phyloP scores from a whole-genome alignment of 2,797 vertebrate species.

The Sparus aurata region DNA sequence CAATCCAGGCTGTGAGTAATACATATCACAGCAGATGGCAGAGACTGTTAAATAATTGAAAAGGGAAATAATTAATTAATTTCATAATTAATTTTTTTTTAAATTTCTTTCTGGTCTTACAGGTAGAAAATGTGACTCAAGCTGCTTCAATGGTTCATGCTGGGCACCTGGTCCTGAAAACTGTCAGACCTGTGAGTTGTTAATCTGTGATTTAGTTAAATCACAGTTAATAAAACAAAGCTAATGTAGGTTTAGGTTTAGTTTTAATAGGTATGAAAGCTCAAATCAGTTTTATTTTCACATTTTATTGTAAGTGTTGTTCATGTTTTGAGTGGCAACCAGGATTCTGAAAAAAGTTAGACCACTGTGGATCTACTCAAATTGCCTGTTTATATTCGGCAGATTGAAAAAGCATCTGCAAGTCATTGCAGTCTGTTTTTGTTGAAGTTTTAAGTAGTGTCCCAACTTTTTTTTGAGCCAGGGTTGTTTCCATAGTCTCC shows the following conservation, averaged over 20 bases:
- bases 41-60: background rate
- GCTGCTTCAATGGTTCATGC: conserved; percentile 92
- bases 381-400: too few relatives aligned
- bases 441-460: too few relatives aligned
- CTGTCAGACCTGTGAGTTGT: conserved; percentile 93
- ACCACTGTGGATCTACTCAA: too few relatives aligned
- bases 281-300: background rate
- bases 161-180: conserved; percentile 92
- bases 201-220: background rate
- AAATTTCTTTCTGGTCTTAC: conserved; percentile 23
- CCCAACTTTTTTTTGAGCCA: too few relatives aligned
- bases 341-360: too few relatives aligned
- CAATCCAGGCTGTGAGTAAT: conserved; percentile 85
- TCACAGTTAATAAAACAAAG: background rate
- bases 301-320: background rate
- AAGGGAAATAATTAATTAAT: background rate
- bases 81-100: too few relatives aligned
- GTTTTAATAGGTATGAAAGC: background rate
- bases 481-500: background rate
- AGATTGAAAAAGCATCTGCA: too few relatives aligned
- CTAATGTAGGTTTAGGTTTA: background rate
- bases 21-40: background rate
- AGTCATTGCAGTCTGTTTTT: too few relatives aligned
- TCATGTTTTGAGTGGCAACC: too few relatives aligned
- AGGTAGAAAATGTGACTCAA: conserved; percentile 90